Percentiles rank a stretch among this genome's conserved stretches.
phyloP scores from a whole-genome alignment of 2,888 invertebrate genomes.

The Phasia obesa region DNA sequence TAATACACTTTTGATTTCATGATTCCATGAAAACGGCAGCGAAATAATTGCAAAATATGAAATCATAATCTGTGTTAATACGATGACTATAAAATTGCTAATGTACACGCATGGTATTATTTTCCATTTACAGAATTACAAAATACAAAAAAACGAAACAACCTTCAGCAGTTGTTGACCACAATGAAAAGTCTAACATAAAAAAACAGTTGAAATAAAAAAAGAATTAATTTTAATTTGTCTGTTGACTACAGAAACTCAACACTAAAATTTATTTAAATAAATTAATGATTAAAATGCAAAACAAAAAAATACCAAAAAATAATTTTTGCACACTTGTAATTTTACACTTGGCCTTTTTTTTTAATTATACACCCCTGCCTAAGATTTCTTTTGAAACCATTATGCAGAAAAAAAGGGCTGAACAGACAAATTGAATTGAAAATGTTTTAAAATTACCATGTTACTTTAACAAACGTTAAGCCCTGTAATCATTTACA shows the following conservation, averaged over 20 bases:
- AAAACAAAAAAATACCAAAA: slow-evolving; percentile 13
- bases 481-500: slow-evolving; percentile 69
- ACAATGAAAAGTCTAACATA: slow-evolving; percentile 55
- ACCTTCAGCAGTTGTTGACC: slow-evolving; percentile 52
- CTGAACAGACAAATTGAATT: slow-evolving; percentile 58
- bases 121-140: slow-evolving; percentile 15
- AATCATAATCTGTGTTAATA: slow-evolving; percentile 67
- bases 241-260: slow-evolving; percentile 41
- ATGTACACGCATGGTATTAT: slow-evolving; percentile 75
- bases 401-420: slow-evolving; percentile 6
- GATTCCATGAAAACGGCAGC: slow-evolving; percentile 46
- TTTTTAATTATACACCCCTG: slow-evolving; percentile 67
- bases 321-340: slow-evolving; percentile 57
- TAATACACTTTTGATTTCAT: slow-evolving; percentile 70
- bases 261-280: slow-evolving; percentile 61
- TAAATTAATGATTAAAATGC: slow-evolving; percentile 35
- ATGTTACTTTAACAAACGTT: slow-evolving; percentile 64
- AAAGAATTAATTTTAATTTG: slow-evolving; percentile 46
- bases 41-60: slow-evolving; percentile 37
- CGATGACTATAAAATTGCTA: slow-evolving; percentile 74
- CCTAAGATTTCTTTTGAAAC: not conserved
- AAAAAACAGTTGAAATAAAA: slow-evolving; percentile 73
- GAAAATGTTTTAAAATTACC: slow-evolving; percentile 64
- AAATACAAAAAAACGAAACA: slow-evolving; percentile 6
- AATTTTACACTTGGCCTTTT: slow-evolving; percentile 63